phyloP scores from a whole-genome alignment of 1,140 invertebrate genomes.

The Drosophila erecta region DNA sequence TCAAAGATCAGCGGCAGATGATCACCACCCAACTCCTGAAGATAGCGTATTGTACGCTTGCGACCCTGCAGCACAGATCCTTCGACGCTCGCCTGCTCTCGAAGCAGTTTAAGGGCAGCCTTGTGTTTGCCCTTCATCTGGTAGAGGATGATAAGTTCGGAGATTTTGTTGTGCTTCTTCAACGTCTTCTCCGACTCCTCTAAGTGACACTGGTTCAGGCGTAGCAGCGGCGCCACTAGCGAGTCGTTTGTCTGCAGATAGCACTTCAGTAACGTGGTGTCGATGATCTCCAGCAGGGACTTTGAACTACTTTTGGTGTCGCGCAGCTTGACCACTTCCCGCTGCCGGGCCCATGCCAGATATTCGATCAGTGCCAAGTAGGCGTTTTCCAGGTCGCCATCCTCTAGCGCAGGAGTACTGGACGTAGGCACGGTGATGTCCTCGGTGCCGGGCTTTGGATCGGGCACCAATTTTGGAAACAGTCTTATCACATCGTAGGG shows the following conservation, averaged over 20 bases:
- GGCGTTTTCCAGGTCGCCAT: conserved; percentile 94
- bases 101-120: conserved; percentile 95
- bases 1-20: conserved; percentile 96
- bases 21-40: conserved; percentile 94
- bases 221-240: conserved; percentile 94
- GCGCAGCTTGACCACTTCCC: conserved; percentile 82
- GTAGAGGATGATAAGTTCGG: conserved; percentile 98
- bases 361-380: conserved; percentile 95
- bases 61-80: conserved; percentile 93
- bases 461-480: conserved; percentile 94
- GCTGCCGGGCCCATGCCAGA: conserved; percentile 90
- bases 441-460: conserved; percentile 84
- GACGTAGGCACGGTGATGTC: conserved; percentile 85
- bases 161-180: conserved; percentile 93
- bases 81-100: conserved; percentile 89
- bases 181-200: conserved; percentile 97
- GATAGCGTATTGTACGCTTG: conserved; percentile 94
- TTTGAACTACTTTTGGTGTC: conserved; percentile 79
- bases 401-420: conserved; percentile 88
- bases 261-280: conserved; percentile 98
- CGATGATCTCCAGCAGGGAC: conserved; percentile 95
- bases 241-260: conserved; percentile 98
- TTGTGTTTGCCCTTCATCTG: conserved; percentile 96
- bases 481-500: conserved; percentile 97
- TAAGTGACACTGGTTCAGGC: conserved; percentile 97